Base-by-base conservation (phyloP, 2,888 invertebrate species). In the Ferdinandea cuprea region DNA sequence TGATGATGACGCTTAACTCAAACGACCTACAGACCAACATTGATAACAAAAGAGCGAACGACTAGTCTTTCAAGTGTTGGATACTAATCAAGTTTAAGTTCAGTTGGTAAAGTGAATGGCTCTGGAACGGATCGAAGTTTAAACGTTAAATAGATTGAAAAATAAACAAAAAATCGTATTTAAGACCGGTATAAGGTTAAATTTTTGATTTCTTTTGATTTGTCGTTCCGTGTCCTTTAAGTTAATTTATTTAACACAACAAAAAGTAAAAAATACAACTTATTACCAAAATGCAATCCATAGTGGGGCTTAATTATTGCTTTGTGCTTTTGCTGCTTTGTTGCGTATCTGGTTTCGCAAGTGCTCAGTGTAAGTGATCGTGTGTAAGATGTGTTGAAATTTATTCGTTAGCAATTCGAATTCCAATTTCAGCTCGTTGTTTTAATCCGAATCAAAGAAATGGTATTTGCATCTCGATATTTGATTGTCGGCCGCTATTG, bases 401-500 rank as follows among this genome's bases (percentile, higher is more conserved):
- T n/a, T n/a, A n/a, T n/a, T 50, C 13, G 52, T 61, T 63, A 42
- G 73, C 48, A 73, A 61, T 42, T 42, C 13, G 13, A 44, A 9
- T 65, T 17, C 63, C 44, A 37, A 46, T 81, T 87, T 59, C 83
- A 88, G 90, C 86, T 11, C 87, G 96, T 94, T 87, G 95, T 93
- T 52, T 86, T 19, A 90, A 89, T 87, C 90, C 90, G n/a, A 90
- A 90, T 72, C 87, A 87, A 52, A 86, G 87, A 1, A 54, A 84
- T 8, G 91, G 90, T 17, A 84, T 87, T 11, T 90, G 90, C 73
- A 87, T 88, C 2, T 88, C 87, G 77, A 87, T 91, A 6, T 87
- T 86, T 25, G 87, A 90, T n/a, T 90, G 90, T 52, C 88, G 88
- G 71, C 86, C 88, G 0, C 28, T 90, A 35, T 68, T 88, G 37